These are phyloP conservation scores for Rhabdomys pumilio DNA, from an alignment of 2,797 vertebrate species.

Conservation along the genomic window DNA sequence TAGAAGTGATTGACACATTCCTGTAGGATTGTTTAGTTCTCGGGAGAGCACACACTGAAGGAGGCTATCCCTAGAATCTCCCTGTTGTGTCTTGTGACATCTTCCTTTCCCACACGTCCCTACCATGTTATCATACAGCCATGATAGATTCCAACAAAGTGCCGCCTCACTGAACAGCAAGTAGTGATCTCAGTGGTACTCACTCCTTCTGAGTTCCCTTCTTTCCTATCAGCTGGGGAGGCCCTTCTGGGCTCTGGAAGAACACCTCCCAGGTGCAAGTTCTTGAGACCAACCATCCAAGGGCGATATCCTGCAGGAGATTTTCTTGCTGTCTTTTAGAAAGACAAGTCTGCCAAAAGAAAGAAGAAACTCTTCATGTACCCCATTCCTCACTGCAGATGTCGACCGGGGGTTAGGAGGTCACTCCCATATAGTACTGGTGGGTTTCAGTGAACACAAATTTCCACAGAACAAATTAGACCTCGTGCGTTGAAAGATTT, in stretches of 20 bases:
- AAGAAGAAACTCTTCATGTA: neutral
- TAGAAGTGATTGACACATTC: neutral
- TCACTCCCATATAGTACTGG: neutral
- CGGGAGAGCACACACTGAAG: neutral
- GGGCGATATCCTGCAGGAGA: slow-evolving; percentile 46
- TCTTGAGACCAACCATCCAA: slow-evolving; percentile 31
- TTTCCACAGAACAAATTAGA: slow-evolving; percentile 41
- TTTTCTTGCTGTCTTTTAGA: neutral
- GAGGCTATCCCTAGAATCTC: neutral
- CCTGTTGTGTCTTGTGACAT: neutral
- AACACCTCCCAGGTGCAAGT: slow-evolving; percentile 7
- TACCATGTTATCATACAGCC: neutral
- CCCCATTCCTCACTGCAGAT: neutral
- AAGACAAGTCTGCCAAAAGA: neutral
- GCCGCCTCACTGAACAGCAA: neutral
- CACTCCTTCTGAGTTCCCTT: neutral
- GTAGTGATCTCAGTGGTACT: neutral
- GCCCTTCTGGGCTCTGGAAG: neutral
- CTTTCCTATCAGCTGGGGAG: neutral
- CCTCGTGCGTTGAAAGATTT: neutral
- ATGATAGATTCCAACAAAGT: neutral
- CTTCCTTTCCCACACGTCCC: neutral
- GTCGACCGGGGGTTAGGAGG: slow-evolving; percentile 33
- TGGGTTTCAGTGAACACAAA: slow-evolving; percentile 27
- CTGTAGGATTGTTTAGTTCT: neutral